A percentile compares a stretch with the other conserved stretches of the same genome.
Evolutionary conservation across 2,113 vertebrate genomes (phyloP).

Genomic region (Proteles cristata): DNA sequence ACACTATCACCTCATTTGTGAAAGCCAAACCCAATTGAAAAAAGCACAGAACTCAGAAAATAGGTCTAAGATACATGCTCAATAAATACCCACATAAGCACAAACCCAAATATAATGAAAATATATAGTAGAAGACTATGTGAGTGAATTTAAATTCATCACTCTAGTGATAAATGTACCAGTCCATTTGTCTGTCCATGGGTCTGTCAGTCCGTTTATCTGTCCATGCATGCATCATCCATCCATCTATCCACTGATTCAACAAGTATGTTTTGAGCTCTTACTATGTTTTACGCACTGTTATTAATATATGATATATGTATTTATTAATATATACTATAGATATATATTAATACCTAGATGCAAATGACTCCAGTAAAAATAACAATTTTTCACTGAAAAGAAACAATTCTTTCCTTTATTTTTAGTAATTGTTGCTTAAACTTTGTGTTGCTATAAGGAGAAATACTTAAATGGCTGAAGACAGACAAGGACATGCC

Average conservation of each 20-base stretch:
- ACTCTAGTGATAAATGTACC: background rate
- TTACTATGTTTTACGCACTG: background rate
- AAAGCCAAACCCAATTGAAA: background rate
- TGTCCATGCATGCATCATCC: background rate
- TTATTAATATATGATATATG: no score
- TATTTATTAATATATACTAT: no score
- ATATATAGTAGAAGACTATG: slow-evolving; percentile 1
- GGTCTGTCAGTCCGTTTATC: background rate
- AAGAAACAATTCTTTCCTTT: background rate
- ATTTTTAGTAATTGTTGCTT: background rate
- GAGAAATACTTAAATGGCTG: background rate
- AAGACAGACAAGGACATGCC: slow-evolving; percentile 62
- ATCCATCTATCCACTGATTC: background rate
- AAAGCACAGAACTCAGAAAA: background rate
- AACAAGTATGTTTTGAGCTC: background rate
- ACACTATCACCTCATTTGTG: slow-evolving; percentile 55
- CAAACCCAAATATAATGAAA: background rate
- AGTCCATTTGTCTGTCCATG: background rate
- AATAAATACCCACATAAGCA: slow-evolving; percentile 6
- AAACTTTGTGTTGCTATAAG: background rate
- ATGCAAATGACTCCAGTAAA: slow-evolving; percentile 10
- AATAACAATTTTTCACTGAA: background rate
- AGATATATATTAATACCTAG: background rate
- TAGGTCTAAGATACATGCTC: background rate
- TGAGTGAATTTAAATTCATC: background rate